Base-by-base conservation (phyloP, 2,888 invertebrate genomes). In the Mesorhabditis sp. region DNA sequence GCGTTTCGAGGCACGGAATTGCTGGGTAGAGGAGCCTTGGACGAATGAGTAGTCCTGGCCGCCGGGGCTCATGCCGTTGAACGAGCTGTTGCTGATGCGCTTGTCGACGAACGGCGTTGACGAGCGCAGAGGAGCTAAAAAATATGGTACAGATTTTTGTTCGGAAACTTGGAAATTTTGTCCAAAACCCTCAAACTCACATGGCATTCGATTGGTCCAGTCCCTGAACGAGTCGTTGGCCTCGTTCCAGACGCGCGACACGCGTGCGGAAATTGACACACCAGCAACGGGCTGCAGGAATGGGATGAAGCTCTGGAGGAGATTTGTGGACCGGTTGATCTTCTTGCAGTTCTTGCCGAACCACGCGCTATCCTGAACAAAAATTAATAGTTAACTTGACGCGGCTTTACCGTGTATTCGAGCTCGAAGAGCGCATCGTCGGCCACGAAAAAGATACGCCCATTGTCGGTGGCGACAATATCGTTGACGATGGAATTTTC, bases 341-440 rank as follows among this genome's bases (percentile, higher is more conserved):
- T 95, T 96, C 86, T 92, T 92, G 86, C 94, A 96, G 78, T 94
- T 92, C 87, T 93, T 92, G 41, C 94, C 76, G 28, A 74, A 80
- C 75, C 75, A 75, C 5, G 73, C 73, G 44, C 62, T 69, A 70
- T 75, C 58, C 58, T 50, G n/a, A 50, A 50, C 58, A 50, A 50
- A 13, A n/a, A 62, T 62, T 62, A 6, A 67, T 6, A 50, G 10
- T 4, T n/a, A n/a, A 67, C 5, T 50, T 7, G 6, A 41, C 45
- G 45, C 66, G 50, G 7, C 41, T 41, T n/a, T 41, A 75, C 93
- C 90, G 94, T 93, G 88, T 97, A 97, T 77, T 91, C 90, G 76
- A 97, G 91, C 90, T 98, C 98, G 89, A 93, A 95, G 1, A 98
- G 88, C 80, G 95, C 95, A 89, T 97, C 95, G 86, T 92, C 92